phyloP scores from a whole-genome alignment of 2,888 invertebrate genomes.

The Galerucella nymphaeae region DNA sequence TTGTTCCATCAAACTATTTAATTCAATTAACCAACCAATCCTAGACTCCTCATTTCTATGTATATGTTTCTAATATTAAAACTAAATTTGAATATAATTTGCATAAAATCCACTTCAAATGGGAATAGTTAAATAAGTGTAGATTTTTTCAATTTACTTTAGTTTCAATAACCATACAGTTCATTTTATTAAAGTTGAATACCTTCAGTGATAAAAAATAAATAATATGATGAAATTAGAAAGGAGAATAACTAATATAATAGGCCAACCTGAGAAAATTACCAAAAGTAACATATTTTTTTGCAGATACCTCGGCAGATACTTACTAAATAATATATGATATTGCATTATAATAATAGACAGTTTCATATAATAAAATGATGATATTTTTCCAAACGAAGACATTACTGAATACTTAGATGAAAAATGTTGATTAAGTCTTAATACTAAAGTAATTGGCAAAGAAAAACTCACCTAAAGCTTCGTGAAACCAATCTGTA shows the following conservation, averaged over 20 bases:
- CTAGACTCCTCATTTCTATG: background rate
- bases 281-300: too few species aligned
- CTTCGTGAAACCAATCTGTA: background rate
- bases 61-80: too few species aligned
- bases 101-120: too few species aligned
- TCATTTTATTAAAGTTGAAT: background rate
- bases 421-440: background rate
- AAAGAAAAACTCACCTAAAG: conserved; percentile 5
- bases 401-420: background rate
- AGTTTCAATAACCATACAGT: background rate
- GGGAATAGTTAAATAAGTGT: background rate
- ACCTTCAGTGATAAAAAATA: background rate
- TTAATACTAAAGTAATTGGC: background rate
- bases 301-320: too few species aligned
- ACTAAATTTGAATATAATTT: too few species aligned
- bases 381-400: background rate
- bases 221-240: conserved; percentile 45
- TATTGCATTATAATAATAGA: too few species aligned
- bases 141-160: background rate
- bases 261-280: too few species aligned
- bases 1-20: too few species aligned
- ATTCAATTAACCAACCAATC: too few species aligned
- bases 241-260: conserved; percentile 43
- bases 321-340: too few species aligned
- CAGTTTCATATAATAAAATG: too few species aligned